phyloP scores from a whole-genome alignment of 2,888 invertebrate species.

The Phaonia tiefii region DNA sequence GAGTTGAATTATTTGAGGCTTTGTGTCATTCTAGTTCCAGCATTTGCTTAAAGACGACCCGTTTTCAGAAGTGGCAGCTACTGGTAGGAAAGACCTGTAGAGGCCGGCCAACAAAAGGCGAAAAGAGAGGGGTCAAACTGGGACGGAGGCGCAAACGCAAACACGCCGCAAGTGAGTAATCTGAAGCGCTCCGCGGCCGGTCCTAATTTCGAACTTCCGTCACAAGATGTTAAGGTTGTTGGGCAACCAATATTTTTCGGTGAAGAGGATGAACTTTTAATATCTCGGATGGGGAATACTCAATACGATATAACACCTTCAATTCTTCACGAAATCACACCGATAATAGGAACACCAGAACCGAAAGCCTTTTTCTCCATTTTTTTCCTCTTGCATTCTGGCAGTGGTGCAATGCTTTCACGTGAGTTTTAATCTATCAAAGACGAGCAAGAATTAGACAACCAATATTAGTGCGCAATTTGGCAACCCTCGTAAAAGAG shows the following conservation, averaged over 20 bases:
- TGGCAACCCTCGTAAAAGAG: too few species aligned
- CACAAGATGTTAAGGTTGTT: slow-evolving; percentile 99
- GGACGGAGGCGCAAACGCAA: slow-evolving; percentile 85
- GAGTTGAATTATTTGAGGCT: slow-evolving; percentile 98
- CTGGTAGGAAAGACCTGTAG: slow-evolving; percentile 97
- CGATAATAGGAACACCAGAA: too few species aligned
- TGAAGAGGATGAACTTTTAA: slow-evolving; percentile 98
- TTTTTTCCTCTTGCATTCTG: too few species aligned
- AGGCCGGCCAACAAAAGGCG: slow-evolving; percentile 96
- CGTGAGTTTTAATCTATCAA: too few species aligned
- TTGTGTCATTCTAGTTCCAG: slow-evolving; percentile 99
- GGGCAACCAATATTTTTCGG: slow-evolving; percentile 99
- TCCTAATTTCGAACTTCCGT: slow-evolving; percentile 96
- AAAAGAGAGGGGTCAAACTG: slow-evolving; percentile 97
- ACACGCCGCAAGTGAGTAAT: slow-evolving; percentile 93
- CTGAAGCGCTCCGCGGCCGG: slow-evolving; percentile 96
- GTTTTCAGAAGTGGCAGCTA: slow-evolving; percentile 99
- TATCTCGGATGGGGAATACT: slow-evolving; percentile 98
- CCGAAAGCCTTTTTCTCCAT: too few species aligned
- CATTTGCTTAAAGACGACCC: slow-evolving; percentile 98
- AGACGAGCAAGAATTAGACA: too few species aligned
- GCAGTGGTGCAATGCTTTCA: too few species aligned
- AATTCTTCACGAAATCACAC: slow-evolving; percentile 86
- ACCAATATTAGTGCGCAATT: too few species aligned
- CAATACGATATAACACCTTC: slow-evolving; percentile 95